Base-by-base conservation (phyloP, 2,888 invertebrate species). In the Thymelicus acteon region DNA sequence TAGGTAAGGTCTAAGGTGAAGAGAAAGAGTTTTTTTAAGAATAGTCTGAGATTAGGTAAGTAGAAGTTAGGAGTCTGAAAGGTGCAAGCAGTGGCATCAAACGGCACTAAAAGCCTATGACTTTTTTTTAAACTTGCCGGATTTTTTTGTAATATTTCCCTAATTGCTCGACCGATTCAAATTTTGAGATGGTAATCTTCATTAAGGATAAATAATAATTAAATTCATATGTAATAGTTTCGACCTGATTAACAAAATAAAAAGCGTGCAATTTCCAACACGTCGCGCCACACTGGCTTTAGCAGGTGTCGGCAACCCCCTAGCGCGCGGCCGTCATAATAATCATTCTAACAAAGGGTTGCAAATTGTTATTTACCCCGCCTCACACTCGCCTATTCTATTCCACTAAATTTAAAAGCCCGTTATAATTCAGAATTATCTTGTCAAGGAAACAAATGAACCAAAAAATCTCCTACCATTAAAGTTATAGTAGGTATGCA, bases 341-440 rank as follows among this genome's bases (percentile, higher is more conserved):
- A 83, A 88, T 80, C 80, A 81, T 85, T 86, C 77, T 75, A 79
- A 89, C 87, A 90, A 91, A 90, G 92, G 92, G 91, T 92, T 92
- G 89, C 89, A 90, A 93, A 92, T 91, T 90, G 86, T 91, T 92
- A 90, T 92, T 92, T 91, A 87, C 89, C 86, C 88, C 88, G 75
- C 90, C 89, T 90, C 85, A 81, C 87, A 78, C 82, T 52, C 31
- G 49, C 58, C 64, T 44, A 49, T 70, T 70, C 81, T 80, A 84
- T 90, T 89, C 87, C 86, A 80, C 82, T 88, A 84, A 82, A 90
- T 88, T 89, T 87, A 85, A 90, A 89, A 85, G 84, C 73, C 84
- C 84, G 84, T 86, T 83, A 92, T 92, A 91, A 92, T 89, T 93
- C 88, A 91, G 90, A 85, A 89, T 93, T 87, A 91, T 86, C 85